Conservation (phyloP, 2,113 vertebrate genomes). For the Stigmatopora argus region DNA sequence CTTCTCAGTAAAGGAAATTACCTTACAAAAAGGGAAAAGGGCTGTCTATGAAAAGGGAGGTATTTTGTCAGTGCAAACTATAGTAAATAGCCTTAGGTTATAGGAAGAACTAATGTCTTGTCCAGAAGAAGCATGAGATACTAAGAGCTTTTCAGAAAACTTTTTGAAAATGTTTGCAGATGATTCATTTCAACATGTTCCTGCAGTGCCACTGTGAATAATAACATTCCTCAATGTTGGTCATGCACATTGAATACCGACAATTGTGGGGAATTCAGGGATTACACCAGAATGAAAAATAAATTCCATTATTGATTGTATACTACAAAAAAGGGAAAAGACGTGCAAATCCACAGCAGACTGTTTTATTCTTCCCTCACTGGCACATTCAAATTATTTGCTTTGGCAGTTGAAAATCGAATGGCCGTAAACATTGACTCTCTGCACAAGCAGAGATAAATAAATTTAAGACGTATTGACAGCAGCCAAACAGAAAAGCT, state of each 20-base stretch:
- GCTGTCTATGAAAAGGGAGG: constrained; percentile 60
- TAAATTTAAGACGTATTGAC: constrained; percentile 74
- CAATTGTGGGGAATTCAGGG: constrained; percentile 23
- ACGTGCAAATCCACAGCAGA: constrained; percentile 40
- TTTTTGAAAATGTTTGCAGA: constrained; percentile 54
- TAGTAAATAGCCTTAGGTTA: constrained; percentile 63
- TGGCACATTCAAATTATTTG: constrained; percentile 71
- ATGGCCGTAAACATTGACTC: constrained; percentile 80
- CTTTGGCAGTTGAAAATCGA: constrained; percentile 73
- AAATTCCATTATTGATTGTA: constrained; percentile 64
- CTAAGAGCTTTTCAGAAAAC: constrained; percentile 52
- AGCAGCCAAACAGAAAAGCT: constrained; percentile 71
- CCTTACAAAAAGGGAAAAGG: constrained; percentile 54
- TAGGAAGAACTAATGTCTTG: constrained; percentile 56
- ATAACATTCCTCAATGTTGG: constrained; percentile 32
- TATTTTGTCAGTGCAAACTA: constrained; percentile 64
- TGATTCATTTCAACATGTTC: constrained; percentile 59
- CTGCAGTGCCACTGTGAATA: constrained; percentile 41
- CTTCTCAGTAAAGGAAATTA: constrained; percentile 59
- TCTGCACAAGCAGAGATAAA: constrained; percentile 74
- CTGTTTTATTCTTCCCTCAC: constrained; percentile 59
- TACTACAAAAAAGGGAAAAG: constrained; percentile 41
- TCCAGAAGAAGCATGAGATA: constrained; percentile 51
- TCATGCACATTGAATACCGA: constrained; percentile 22
- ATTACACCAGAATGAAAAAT: constrained; percentile 34